Percentiles rank a stretch among this genome's conserved stretches.
These are phyloP conservation scores for Blera fallax DNA, from an alignment of 2,888 invertebrate genomes.

Conservation along the genomic window DNA sequence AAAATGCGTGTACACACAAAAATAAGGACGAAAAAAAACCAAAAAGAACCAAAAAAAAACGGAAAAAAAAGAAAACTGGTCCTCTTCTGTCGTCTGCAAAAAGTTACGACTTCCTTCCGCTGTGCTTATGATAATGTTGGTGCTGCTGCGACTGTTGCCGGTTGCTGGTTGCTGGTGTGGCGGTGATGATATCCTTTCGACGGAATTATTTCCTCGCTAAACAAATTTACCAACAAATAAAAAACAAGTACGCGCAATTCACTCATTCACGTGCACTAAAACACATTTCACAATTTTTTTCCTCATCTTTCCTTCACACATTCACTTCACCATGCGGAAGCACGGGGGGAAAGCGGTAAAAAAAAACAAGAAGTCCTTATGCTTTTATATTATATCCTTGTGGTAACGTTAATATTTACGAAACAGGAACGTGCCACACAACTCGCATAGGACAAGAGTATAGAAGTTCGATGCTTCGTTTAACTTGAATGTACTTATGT, in stretches of 20 bases:
- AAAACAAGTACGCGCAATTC: conserved; percentile 51
- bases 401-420: conserved; percentile 50
- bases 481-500: conserved; percentile 63
- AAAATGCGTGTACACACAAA: conserved; percentile 42
- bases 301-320: conserved; percentile 7
- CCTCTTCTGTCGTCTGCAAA: conserved; percentile 1
- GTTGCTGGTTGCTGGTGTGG: not conserved
- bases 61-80: not conserved
- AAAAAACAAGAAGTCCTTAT: conserved; percentile 18
- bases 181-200: conserved; percentile 48
- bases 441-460: conserved; percentile 9
- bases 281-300: conserved; percentile 34
- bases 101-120: conserved; percentile 36
- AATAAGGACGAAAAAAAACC: conserved; percentile 9
- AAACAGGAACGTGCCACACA: conserved; percentile 44
- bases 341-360: not conserved
- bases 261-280: conserved; percentile 67
- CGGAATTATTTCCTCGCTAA: conserved; percentile 52
- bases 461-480: conserved; percentile 63
- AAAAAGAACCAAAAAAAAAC: not conserved
- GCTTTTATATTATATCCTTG: conserved; percentile 31
- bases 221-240: conserved; percentile 62
- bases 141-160: not conserved
- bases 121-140: not conserved
- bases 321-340: not conserved